A percentile compares a stretch with the other conserved stretches of the same genome.
Conservation (phyloP, 2,113 vertebrate species). For the Hippocampus comes region DNA sequence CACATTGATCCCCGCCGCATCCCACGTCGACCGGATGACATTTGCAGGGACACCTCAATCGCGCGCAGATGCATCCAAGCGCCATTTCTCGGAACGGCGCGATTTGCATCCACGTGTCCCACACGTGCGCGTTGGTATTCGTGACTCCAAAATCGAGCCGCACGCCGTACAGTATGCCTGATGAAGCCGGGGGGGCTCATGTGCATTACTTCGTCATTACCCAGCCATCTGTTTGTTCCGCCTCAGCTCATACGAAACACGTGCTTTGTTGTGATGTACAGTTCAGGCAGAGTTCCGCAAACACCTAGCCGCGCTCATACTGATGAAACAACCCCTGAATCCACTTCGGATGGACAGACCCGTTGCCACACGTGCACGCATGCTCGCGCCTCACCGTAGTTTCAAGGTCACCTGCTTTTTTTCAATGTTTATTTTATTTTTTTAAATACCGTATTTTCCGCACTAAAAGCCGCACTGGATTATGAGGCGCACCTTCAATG, state of each 20-base stretch:
- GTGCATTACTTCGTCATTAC: conserved; percentile 52
- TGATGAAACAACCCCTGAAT: conserved; percentile 36
- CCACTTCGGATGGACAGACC: conserved; percentile 37
- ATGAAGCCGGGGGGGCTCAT: conserved; percentile 24
- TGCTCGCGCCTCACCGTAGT: conserved; percentile 4
- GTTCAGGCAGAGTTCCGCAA: conserved; percentile 27
- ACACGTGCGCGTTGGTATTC: neutral
- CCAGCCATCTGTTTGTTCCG: conserved; percentile 53
- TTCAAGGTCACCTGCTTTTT: too few species aligned
- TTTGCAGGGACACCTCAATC: conserved; percentile 49
- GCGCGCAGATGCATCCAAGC: neutral
- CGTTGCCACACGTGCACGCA: conserved; percentile 23
- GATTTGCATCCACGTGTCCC: neutral
- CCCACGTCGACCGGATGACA: conserved; percentile 33
- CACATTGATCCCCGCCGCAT: conserved; percentile 11
- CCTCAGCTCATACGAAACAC: neutral
- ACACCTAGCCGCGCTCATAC: conserved; percentile 39
- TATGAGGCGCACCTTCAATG: too few species aligned
- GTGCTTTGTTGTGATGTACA: conserved; percentile 38
- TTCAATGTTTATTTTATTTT: too few species aligned
- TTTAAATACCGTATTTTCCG: too few species aligned
- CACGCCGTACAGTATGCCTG: conserved; percentile 14
- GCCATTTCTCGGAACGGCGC: too few species aligned
- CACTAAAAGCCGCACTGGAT: too few species aligned
- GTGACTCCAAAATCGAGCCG: conserved; percentile 22